These are phyloP conservation scores for Gallinago paraguaiae DNA, from an alignment of 2,113 vertebrate species.

Conservation along the genomic window DNA sequence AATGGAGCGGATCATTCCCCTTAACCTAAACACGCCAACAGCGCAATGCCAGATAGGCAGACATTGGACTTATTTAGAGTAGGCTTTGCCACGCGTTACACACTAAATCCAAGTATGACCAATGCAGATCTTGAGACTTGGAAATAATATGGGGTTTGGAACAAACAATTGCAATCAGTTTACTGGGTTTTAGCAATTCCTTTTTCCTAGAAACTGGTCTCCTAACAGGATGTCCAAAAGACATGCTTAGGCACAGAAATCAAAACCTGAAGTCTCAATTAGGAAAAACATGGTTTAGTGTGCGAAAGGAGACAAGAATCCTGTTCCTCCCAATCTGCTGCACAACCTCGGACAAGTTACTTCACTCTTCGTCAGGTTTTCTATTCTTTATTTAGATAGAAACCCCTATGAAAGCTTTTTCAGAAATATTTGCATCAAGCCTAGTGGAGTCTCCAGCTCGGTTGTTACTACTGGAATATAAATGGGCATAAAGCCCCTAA, in stretches of 20 bases:
- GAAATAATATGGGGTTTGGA: not conserved
- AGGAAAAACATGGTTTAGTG: not conserved
- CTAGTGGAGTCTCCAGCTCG: not conserved
- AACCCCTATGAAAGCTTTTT: not conserved
- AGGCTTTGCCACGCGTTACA: not conserved
- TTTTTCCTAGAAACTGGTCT: conserved; percentile 23
- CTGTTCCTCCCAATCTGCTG: not conserved
- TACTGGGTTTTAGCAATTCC: not conserved
- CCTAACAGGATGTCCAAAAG: not conserved
- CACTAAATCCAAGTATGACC: conserved; percentile 24
- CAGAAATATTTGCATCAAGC: not conserved
- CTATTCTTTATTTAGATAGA: not conserved
- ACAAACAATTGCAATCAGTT: not conserved
- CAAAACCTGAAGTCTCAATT: not conserved
- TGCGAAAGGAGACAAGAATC: not conserved
- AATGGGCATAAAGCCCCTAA: not conserved
- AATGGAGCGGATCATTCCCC: not conserved
- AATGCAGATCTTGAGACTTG: not conserved
- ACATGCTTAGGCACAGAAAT: not conserved
- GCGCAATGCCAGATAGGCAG: not conserved
- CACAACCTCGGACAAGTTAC: not conserved
- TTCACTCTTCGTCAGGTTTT: not conserved
- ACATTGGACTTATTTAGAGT: not conserved
- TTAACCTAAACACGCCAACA: not conserved
- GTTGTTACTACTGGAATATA: not conserved